Evolutionary conservation across 2,113 vertebrate species (phyloP), one percentile per base, ranked within the genome.

Genomic region (Notothenia coriiceps): DNA sequence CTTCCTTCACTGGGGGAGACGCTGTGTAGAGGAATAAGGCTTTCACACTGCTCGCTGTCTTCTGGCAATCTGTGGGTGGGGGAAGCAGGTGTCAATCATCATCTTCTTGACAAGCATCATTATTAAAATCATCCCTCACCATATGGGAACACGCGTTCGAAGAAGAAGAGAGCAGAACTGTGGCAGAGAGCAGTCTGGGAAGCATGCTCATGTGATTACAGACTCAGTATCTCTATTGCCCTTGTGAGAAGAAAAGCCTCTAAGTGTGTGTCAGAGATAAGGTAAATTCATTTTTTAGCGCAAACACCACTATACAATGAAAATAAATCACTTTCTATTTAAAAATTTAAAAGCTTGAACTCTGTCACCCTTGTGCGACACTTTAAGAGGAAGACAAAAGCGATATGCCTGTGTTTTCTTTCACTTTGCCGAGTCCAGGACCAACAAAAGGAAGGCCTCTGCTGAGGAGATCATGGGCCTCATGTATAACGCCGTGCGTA

Each of bases 11-110:
- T 93, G 71, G 95, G 95, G 83, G 96, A 95, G 89, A 97, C 92
- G 33, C 86, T 88, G 33, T 98, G 96, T 80, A 98, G 92, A 79
- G 97, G 95, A 87, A 99, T 98, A 61, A 99, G 97, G 91, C 97
- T 99, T 93, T 98, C 97, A 74, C 96, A 96, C 89, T 98, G 97
- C 70, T 99, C 98, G 0, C 88, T 96, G 94, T 99, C 97, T 69
- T 98, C 97, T 10, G 96, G 88, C 63, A 94, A 92, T 93, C 98
- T 99, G 75, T 12, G 47, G 73, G 64, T 17, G 13, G 29, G 46
- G 33, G 25, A 74, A 47, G 13, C 0, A 10, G 2, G 8, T 56
- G 85, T 89, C 88, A 67, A 44, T 91, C 88, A 83, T 64, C 33
- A 68, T 71, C 76, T 64, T 56, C 12, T 22, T 74, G 71, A 74